phyloP scores from a whole-genome alignment of 2,113 vertebrate genomes.

The Aplodontia rufa region DNA sequence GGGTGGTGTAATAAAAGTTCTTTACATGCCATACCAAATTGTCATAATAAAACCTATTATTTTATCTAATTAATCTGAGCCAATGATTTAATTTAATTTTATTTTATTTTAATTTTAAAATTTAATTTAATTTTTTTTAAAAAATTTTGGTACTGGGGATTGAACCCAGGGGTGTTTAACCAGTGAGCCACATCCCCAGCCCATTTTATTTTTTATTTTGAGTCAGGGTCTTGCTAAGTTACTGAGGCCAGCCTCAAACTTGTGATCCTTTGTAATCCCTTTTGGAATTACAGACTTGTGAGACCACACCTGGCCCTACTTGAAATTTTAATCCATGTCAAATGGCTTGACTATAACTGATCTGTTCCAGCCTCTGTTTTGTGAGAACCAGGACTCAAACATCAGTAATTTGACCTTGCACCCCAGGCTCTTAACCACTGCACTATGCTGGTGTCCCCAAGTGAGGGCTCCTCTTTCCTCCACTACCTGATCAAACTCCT shows the following conservation, averaged over 20 bases:
- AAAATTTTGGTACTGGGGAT: too few relatives aligned
- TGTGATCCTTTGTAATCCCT: too few relatives aligned
- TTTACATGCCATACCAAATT: background rate
- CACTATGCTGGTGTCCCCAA: background rate
- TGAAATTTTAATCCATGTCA: constrained; percentile 40
- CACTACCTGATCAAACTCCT: background rate
- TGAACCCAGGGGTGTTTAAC: too few relatives aligned
- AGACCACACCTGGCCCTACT: background rate
- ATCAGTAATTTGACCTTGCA: background rate
- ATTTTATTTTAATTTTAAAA: too few relatives aligned
- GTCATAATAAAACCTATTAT: background rate
- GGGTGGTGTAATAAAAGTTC: background rate
- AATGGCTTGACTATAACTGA: background rate
- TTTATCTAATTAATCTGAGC: background rate
- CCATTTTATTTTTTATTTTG: too few relatives aligned
- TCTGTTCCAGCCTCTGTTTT: background rate
- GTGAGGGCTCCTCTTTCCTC: background rate
- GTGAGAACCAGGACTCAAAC: background rate
- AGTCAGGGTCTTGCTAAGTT: too few relatives aligned
- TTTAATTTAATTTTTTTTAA: too few relatives aligned
- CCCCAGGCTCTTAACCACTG: background rate
- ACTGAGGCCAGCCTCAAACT: too few relatives aligned
- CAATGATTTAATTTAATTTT: too few relatives aligned
- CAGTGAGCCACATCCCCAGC: too few relatives aligned
- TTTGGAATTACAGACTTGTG: too few relatives aligned